Evolutionary conservation across 2,888 invertebrate genomes (phyloP), one percentile per base, ranked within the genome.

Genomic region (Eurytoma californica): DNA sequence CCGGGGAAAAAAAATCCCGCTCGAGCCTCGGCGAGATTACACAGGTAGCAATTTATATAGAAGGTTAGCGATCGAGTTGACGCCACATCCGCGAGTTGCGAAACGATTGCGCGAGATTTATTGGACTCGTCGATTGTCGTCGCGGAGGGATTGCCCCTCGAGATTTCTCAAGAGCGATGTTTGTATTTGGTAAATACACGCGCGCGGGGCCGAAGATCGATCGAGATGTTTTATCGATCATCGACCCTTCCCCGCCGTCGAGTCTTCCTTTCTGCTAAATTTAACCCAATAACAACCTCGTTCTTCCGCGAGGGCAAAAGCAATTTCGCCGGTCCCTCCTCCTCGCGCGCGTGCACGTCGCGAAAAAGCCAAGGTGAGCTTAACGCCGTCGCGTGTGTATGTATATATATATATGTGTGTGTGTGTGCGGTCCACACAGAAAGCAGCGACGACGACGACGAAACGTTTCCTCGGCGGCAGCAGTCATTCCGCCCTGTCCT

Each of bases 251-350:
- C 30, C 39, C 61, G 30, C 30, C 61, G n/a, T 5, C 30, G n/a
- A 2, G 28, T n/a, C 39, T 24, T 24, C 24, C 18, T 63, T 73
- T 73, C 73, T 65, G 73, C 73, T 73, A 57, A 73, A 73, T 73
- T 73, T 73, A 73, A 73, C 73, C 65, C 73, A 73, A 73, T 73
- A 73, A 65, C 73, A 65, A n/a, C 57, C 30, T 72, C 72, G 39
- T 57, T 73, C 57, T 28, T 65, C 53, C 68, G 18, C 57, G 55
- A 57, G 24, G 58, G 49, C 57, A n/a, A 73, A 73, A 73, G 73
- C 65, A 73, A 73, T 73, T 73, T 73, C 65, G 65, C 20, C 63
- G 3, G 30, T 49, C 49, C 39, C 58, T 39, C 65, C 28, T 47
- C 47, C 28, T 24, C 24, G 24, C 24, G 24, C 24, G 24, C 39